phyloP scores from a whole-genome alignment of 2,113 vertebrate genomes.

The Tetrax tetrax region DNA sequence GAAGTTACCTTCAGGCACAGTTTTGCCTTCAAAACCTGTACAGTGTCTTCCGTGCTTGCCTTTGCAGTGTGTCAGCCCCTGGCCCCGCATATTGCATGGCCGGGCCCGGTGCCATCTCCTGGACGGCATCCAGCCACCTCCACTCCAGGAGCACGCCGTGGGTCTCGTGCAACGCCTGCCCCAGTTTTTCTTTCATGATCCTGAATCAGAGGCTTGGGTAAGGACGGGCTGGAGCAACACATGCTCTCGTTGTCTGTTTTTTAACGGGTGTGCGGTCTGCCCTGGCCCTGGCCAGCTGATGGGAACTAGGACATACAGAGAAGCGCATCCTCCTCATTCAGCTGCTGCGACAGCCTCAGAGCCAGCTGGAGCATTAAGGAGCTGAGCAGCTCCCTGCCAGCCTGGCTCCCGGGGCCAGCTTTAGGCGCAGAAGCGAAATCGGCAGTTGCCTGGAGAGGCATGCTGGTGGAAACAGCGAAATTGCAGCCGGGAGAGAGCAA shows the following conservation, averaged over 20 bases:
- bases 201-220: neutral
- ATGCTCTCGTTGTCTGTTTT: neutral
- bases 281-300: neutral
- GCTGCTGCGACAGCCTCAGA: neutral
- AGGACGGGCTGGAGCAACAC: neutral
- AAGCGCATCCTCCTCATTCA: neutral
- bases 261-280: neutral
- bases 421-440: neutral
- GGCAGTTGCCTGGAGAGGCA: neutral
- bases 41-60: neutral
- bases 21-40: neutral
- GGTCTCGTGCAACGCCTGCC: neutral
- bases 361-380: constrained; percentile 33
- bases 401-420: neutral
- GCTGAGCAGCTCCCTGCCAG: neutral
- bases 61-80: fast-evolving
- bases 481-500: neutral
- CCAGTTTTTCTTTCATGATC: neutral
- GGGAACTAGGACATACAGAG: constrained; percentile 54
- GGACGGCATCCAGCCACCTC: neutral
- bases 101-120: fast-evolving
- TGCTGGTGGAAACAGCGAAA: neutral
- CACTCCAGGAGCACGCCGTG: neutral
- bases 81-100: neutral
- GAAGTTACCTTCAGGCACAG: neutral